These are phyloP conservation scores for Muschampia plurimacula DNA, from an alignment of 2,888 invertebrate genomes.

Conservation along the genomic window DNA sequence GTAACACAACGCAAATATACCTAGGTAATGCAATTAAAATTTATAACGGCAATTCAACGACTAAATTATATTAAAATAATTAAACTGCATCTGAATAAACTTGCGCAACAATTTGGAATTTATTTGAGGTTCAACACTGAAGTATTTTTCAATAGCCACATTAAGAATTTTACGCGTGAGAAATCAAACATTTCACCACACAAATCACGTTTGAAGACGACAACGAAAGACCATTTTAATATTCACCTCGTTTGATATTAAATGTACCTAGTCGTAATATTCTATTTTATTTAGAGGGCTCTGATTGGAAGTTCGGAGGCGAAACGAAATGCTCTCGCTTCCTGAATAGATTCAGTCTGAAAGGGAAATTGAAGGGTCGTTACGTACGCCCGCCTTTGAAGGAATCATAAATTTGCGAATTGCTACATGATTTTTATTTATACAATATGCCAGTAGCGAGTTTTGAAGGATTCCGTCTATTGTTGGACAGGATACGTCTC, in stretches of 20 bases:
- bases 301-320: conserved; percentile 70
- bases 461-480: conserved; percentile 41
- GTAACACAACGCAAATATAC: not conserved
- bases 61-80: not conserved
- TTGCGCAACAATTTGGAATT: not conserved
- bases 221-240: conserved; percentile 64
- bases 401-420: conserved; percentile 73
- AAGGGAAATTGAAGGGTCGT: conserved; percentile 82
- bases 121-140: not conserved
- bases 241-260: conserved; percentile 71
- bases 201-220: conserved; percentile 53
- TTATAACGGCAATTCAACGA: conserved; percentile 18
- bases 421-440: conserved; percentile 66
- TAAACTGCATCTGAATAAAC: not conserved
- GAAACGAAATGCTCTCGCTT: conserved; percentile 72
- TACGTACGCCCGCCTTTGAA: conserved; percentile 67
- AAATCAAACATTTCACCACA: conserved; percentile 36
- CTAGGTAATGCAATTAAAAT: conserved; percentile 31
- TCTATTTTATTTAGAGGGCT: conserved; percentile 66
- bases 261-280: conserved; percentile 58
- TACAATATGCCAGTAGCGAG: conserved; percentile 51
- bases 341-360: conserved; percentile 75
- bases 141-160: conserved; percentile 11
- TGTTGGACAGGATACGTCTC: conserved; percentile 35
- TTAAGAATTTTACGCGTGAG: conserved; percentile 15